Evolutionary conservation across 2,888 invertebrate genomes (phyloP), one percentile per base, ranked within the genome.

Genomic region (Drosophila maculinotata): DNA sequence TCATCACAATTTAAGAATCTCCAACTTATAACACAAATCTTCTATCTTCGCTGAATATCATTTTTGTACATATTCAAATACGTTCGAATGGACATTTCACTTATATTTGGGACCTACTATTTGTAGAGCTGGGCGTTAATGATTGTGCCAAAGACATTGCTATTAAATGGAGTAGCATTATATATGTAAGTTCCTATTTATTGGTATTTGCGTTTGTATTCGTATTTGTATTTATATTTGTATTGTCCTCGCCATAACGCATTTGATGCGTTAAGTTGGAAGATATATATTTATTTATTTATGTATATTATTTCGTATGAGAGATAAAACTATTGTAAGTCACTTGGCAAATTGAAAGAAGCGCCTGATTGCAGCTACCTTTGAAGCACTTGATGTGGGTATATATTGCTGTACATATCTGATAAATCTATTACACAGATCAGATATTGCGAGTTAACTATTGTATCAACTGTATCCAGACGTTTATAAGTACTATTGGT

Each of bases 1-100:
- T 91, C 91, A 91, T 91, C 91, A 91, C 91, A 91, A 90, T 90
- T 91, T 85, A 79, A 85, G 87, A 73, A 79, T 85, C 69, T 69
- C 69, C 81, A 87, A 82, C 87, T 69, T 72, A 87, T 76, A 87
- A 76, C 71, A 75, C 59, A 63, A 76, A 53, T 51, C 12, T 38
- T 52, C 48, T 38, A 12, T 15, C 26, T 39, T 53, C 36, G 49
- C 39, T 51, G 62, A 69, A 53, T 45, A 56, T 31, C 26, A 14
- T 28, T 31, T 58, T 66, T 59, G 65, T 65, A 64, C 65, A 64
- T 64, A 65, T 64, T 53, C 66, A 39, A 65, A 64, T 59, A 53
- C 20, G 10, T 35, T 56, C 20, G 33, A 47, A 35, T 64, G 64
- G 64, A 64, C 44, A 38, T 36, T 20, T 20, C 20, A 20, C 20